Percentiles rank a stretch among this genome's conserved stretches.
These are phyloP conservation scores for Watsonalla cultraria DNA, from an alignment of 2,888 invertebrate genomes.

Conservation along the genomic window DNA sequence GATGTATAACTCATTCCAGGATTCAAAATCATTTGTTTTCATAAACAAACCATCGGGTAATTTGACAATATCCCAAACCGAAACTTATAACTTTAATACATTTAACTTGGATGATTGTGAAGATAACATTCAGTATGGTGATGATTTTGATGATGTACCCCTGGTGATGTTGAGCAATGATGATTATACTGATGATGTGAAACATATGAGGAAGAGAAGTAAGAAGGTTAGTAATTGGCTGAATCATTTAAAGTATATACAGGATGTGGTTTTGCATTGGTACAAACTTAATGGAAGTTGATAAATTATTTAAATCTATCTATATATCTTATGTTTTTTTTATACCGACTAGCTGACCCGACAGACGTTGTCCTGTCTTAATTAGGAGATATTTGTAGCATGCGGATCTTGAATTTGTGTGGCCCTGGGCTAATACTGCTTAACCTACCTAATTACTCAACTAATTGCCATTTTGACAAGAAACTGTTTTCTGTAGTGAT, in stretches of 20 bases:
- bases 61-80: constrained; percentile 6
- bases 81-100: constrained; percentile 9
- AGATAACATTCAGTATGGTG: constrained; percentile 11
- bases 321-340: too few species aligned
- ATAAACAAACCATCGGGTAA: constrained; percentile 3
- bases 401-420: too few species aligned
- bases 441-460: too few species aligned
- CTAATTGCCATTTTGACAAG: too few species aligned
- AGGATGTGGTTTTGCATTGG: too few species aligned
- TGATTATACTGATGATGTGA: constrained; percentile 7
- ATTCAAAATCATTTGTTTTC: constrained; percentile 4
- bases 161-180: constrained; percentile 23
- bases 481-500: too few species aligned
- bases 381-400: too few species aligned
- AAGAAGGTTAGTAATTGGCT: constrained; percentile 8
- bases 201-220: constrained; percentile 11
- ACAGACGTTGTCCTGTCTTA: too few species aligned
- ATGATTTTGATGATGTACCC: constrained; percentile 36
- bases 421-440: too few species aligned
- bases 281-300: too few species aligned
- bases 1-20: constrained; percentile 18
- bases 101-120: constrained; percentile 10
- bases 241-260: constrained; percentile 3
- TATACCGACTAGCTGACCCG: too few species aligned
- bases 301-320: too few species aligned